A percentile compares a stretch with the other conserved stretches of the same genome.
Evolutionary conservation across 30 jellyfish, hydroid and myxozoan species (phyloP).

Genomic region (Calvadosia cruxmelitensis): DNA sequence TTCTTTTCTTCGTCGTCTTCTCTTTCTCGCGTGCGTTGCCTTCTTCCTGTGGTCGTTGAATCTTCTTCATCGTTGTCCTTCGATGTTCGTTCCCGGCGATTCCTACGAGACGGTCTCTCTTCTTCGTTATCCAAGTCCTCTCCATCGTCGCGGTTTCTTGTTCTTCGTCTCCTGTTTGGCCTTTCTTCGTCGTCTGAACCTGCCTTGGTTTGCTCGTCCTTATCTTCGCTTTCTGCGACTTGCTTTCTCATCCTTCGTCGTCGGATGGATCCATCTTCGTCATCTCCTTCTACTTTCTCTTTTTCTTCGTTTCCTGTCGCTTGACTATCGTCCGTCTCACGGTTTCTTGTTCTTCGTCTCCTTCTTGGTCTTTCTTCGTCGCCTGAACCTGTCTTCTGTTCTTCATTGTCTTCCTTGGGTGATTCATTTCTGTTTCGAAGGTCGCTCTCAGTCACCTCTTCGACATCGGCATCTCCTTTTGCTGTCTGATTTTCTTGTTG

Average conservation of each 20-base stretch:
- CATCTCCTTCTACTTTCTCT: not conserved
- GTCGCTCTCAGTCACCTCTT: not conserved
- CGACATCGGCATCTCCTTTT: not conserved
- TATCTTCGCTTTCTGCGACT: not conserved
- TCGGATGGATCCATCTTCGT: not conserved
- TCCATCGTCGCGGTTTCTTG: not conserved
- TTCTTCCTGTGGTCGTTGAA: not conserved
- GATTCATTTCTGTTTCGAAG: too few relatives aligned
- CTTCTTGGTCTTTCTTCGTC: not conserved
- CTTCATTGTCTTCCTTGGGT: not conserved
- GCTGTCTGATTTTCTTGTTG: too few relatives aligned
- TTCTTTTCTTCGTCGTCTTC: not conserved
- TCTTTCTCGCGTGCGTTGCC: too few relatives aligned
- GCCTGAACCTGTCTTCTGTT: not conserved
- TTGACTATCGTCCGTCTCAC: not conserved
- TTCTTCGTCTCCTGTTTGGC: not conserved
- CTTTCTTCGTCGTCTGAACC: not conserved
- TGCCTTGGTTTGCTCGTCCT: not conserved
- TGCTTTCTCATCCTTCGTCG: not conserved
- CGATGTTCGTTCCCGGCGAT: not conserved
- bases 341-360: not conserved
- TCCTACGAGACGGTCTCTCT: not conserved
- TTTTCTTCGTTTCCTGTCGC: not conserved
- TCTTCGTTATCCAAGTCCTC: not conserved
- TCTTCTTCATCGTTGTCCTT: not conserved